These are phyloP conservation scores for Theretra japonica DNA, from an alignment of 2,888 invertebrate species.

Conservation along the genomic window DNA sequence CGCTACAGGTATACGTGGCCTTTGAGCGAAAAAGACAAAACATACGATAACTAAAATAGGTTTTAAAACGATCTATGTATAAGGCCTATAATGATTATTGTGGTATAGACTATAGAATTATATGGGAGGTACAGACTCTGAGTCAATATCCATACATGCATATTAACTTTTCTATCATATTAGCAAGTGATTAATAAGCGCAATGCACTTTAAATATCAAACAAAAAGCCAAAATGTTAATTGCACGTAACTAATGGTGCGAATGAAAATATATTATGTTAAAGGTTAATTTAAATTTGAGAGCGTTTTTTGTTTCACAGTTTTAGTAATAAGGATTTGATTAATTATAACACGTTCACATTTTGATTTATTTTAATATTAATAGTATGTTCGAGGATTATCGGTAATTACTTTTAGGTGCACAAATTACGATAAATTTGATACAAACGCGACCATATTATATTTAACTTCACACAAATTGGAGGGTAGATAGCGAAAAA, in stretches of 20 bases:
- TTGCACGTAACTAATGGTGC: neutral
- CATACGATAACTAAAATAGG: no score
- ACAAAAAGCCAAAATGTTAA: constrained; percentile 15
- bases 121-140: no score
- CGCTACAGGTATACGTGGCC: no score
- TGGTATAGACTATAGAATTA: no score
- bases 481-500: no score
- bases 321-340: neutral
- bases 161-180: neutral
- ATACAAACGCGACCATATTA: no score
- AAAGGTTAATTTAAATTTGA: constrained; percentile 22
- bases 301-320: neutral
- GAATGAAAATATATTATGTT: constrained; percentile 1
- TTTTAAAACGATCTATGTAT: no score
- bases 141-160: neutral
- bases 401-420: neutral
- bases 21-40: no score
- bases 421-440: neutral
- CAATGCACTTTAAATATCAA: constrained; percentile 4
- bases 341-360: neutral
- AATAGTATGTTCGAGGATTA: neutral
- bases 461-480: no score
- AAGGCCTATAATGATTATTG: no score
- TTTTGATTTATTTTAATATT: neutral
- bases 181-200: neutral